These are phyloP conservation scores for Agonopterix alstromeriana DNA, from an alignment of 2,888 invertebrate species.

Conservation along the genomic window DNA sequence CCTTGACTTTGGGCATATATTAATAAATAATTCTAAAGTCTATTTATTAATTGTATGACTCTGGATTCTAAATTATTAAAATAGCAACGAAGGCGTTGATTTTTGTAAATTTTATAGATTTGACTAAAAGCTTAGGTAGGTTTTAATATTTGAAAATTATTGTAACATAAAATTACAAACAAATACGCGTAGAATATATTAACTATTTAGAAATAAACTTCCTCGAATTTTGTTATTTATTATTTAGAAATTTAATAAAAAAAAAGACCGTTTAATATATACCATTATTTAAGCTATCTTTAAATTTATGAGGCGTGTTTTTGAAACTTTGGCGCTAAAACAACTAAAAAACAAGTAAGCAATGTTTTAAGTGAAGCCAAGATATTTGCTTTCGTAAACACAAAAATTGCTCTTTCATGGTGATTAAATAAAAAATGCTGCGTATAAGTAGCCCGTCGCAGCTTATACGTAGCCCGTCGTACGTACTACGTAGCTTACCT, in stretches of 20 bases:
- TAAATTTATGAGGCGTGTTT: too few species aligned
- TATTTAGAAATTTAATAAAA: slow-evolving; percentile 35
- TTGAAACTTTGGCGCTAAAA: too few species aligned
- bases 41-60: too few species aligned
- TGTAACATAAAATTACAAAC: neutral
- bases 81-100: neutral
- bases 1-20: too few species aligned
- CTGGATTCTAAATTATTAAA: too few species aligned
- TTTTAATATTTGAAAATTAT: too few species aligned
- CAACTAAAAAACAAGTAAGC: neutral
- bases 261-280: slow-evolving; percentile 11
- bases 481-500: too few species aligned
- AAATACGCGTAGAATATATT: slow-evolving; percentile 13
- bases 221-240: slow-evolving; percentile 50
- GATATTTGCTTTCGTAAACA: neutral
- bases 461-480: too few species aligned
- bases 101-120: neutral
- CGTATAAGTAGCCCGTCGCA: too few species aligned
- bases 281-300: too few species aligned
- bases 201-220: slow-evolving; percentile 27
- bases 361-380: neutral
- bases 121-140: slow-evolving; percentile 16
- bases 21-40: too few species aligned
- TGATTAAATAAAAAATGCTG: neutral
- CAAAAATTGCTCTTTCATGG: neutral